Percentiles rank a stretch among this genome's conserved stretches.
Evolutionary conservation across 2,113 vertebrate species (phyloP).

Genomic region (Eurystomus gularis): DNA sequence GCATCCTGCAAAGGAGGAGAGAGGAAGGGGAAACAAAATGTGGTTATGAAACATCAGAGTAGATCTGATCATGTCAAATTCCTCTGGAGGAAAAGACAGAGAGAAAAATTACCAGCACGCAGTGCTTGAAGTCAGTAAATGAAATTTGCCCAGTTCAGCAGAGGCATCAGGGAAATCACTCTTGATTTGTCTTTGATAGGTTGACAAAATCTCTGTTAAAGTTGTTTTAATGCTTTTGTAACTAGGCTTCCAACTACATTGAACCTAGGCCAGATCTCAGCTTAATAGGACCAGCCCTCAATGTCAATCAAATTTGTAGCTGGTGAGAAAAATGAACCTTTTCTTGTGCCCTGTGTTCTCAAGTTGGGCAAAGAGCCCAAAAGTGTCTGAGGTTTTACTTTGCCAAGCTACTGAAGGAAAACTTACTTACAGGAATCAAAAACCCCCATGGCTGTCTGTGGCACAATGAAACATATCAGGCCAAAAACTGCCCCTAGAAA

Average conservation of each 20-base stretch:
- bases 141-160: conserved; percentile 61
- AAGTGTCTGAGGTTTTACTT: conserved; percentile 45
- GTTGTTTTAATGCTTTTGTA: conserved; percentile 66
- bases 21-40: background rate
- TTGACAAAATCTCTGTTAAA: conserved; percentile 68
- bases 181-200: conserved; percentile 66
- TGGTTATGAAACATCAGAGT: conserved; percentile 20
- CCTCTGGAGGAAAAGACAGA: conserved; percentile 36
- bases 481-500: background rate
- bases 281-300: conserved; percentile 48
- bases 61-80: conserved; percentile 60
- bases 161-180: conserved; percentile 51
- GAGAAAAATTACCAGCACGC: conserved; percentile 51
- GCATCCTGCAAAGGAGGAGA: conserved; percentile 8
- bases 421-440: conserved; percentile 30
- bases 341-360: conserved; percentile 58
- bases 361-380: conserved; percentile 52
- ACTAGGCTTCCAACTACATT: conserved; percentile 56
- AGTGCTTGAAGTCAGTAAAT: conserved; percentile 64
- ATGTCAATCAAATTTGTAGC: conserved; percentile 44
- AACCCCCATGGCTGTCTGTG: background rate
- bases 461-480: background rate
- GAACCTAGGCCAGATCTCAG: conserved; percentile 59
- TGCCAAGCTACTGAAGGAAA: conserved; percentile 39
- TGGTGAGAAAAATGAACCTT: conserved; percentile 57